These are phyloP conservation scores for Drosophila formosana DNA, from an alignment of 2,888 invertebrate genomes.

Conservation along the genomic window DNA sequence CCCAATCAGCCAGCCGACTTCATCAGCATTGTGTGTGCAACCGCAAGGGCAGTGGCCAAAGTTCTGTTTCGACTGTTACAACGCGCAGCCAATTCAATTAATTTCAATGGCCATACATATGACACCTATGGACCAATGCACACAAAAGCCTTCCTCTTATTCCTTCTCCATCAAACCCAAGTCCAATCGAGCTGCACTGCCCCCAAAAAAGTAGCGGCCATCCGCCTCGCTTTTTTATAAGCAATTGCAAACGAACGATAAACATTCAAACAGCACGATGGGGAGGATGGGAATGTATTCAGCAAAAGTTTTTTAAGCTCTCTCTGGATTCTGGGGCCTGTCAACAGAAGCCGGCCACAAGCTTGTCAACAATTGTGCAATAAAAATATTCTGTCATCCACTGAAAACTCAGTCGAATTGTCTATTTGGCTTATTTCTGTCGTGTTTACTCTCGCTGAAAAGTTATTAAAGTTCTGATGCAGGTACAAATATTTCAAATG, in stretches of 20 bases:
- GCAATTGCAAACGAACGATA: conserved; percentile 49
- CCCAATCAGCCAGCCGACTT: conserved; percentile 36
- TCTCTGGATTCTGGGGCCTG: conserved; percentile 17
- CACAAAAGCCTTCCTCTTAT: conserved; percentile 49
- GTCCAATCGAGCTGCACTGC: conserved; percentile 9
- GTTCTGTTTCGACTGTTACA: conserved; percentile 54
- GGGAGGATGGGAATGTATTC: too few species aligned
- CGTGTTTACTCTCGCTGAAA: neutral
- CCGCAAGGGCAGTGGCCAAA: conserved; percentile 62
- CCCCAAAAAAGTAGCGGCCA: conserved; percentile 63
- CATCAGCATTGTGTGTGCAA: conserved; percentile 66
- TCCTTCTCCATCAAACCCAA: neutral
- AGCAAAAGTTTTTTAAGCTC: neutral
- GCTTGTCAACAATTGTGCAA: conserved; percentile 29
- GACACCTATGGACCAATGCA: conserved; percentile 75
- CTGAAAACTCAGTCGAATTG: conserved; percentile 1
- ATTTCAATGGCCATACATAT: conserved; percentile 76
- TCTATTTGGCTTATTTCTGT: neutral
- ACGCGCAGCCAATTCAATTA: conserved; percentile 79
- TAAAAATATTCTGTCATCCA: conserved; percentile 18
- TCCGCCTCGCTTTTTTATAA: conserved; percentile 59
- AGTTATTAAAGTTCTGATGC: neutral
- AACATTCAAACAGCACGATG: conserved; percentile 22
- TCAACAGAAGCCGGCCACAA: conserved; percentile 15
- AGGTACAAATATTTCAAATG: neutral